These are phyloP conservation scores for Drosophila birchii DNA, from an alignment of 2,888 invertebrate genomes.

Conservation along the genomic window DNA sequence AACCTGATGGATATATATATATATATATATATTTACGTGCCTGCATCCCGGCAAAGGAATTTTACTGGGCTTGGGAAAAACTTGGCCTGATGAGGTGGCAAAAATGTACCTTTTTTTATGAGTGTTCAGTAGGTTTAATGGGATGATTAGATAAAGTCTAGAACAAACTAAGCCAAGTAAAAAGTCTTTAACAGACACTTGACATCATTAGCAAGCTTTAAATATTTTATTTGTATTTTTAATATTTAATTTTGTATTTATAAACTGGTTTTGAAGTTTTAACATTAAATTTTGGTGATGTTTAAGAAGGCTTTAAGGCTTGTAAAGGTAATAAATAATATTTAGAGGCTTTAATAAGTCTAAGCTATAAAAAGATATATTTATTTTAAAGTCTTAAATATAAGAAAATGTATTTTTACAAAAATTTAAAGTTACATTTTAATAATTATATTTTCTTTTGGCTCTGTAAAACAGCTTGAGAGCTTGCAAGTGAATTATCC, in stretches of 20 bases:
- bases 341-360: background rate
- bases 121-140: background rate
- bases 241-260: background rate
- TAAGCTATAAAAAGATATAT: background rate
- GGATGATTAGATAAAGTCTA: conserved; percentile 21
- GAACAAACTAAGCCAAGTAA: background rate
- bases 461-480: background rate
- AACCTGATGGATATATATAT: conserved; percentile 22
- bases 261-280: background rate
- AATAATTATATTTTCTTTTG: background rate
- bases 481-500: conserved; percentile 1
- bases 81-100: conserved; percentile 40
- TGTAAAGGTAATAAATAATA: background rate
- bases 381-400: background rate
- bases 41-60: conserved; percentile 29
- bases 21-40: background rate
- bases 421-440: background rate
- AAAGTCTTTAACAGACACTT: background rate
- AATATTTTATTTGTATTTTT: background rate
- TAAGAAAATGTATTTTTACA: background rate
- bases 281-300: background rate
- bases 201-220: background rate
- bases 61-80: conserved; percentile 38
- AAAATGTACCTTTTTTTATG: conserved; percentile 21
- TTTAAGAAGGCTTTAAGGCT: background rate